These are phyloP conservation scores for Listronotus oregonensis DNA, from an alignment of 1,140 invertebrate genomes.

Conservation along the genomic window DNA sequence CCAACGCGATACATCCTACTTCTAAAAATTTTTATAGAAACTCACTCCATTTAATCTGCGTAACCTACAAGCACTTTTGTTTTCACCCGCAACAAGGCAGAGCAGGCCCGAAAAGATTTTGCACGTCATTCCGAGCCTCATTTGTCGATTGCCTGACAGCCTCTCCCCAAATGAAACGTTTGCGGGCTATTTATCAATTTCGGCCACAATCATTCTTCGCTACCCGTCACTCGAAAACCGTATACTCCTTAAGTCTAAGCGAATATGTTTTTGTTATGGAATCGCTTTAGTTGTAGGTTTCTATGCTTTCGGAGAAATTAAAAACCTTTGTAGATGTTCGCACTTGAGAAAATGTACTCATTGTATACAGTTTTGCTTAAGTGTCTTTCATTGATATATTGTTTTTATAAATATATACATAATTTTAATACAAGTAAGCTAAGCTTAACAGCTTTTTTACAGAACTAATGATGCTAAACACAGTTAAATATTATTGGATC, in stretches of 20 bases:
- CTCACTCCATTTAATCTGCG: too few species aligned
- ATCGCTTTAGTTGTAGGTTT: not conserved
- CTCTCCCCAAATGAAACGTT: constrained; percentile 7
- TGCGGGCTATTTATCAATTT: constrained; percentile 14
- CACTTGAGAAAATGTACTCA: too few species aligned
- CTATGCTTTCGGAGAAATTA: constrained; percentile 4
- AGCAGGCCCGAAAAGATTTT: not conserved
- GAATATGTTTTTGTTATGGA: constrained; percentile 12
- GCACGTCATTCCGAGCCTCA: constrained; percentile 5
- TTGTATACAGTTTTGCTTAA: too few species aligned
- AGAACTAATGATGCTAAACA: too few species aligned
- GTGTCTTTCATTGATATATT: too few species aligned
- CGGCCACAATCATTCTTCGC: constrained; percentile 13
- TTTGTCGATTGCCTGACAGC: constrained; percentile 8
- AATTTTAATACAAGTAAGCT: too few species aligned
- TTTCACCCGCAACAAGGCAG: not conserved
- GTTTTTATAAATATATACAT: too few species aligned
- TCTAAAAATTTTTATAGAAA: not conserved
- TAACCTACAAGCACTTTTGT: constrained; percentile 2
- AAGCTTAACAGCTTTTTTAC: too few species aligned
- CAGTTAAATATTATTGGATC: not conserved
- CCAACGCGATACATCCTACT: too few species aligned
- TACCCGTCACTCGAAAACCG: constrained; percentile 2
- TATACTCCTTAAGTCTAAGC: constrained; percentile 6
- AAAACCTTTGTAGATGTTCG: not conserved